Percentiles rank a stretch among this genome's conserved stretches.
Conservation (phyloP, 1,140 invertebrate genomes). For the Lepidurus packardi region DNA sequence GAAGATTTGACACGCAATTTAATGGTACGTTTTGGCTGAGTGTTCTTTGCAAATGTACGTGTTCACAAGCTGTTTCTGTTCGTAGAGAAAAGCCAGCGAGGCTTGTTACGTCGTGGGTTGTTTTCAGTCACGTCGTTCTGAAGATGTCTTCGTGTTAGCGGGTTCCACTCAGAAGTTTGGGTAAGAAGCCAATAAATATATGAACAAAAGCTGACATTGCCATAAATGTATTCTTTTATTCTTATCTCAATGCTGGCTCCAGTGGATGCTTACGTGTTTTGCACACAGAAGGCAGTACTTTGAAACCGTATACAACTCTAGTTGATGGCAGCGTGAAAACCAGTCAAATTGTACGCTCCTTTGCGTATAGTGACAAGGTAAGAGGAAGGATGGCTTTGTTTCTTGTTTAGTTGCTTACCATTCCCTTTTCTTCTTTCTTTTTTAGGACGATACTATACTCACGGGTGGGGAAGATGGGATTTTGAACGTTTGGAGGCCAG, state of each 20-base stretch:
- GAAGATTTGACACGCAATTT: constrained; percentile 49
- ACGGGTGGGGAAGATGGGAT: constrained; percentile 33
- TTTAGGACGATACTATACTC: constrained; percentile 1
- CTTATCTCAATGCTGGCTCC: background rate
- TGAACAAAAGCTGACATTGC: background rate
- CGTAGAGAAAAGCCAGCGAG: constrained; percentile 54
- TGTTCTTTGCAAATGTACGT: constrained; percentile 29
- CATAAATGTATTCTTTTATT: background rate
- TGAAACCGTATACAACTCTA: background rate
- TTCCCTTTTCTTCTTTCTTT: background rate
- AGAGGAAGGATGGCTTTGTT: no score
- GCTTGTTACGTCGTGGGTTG: constrained; percentile 61
- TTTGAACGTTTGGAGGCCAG: constrained; percentile 33
- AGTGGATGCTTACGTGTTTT: background rate
- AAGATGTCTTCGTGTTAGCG: constrained; percentile 53
- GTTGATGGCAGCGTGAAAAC: background rate
- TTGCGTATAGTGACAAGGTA: background rate
- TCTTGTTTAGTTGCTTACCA: background rate
- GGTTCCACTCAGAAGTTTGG: constrained; percentile 48
- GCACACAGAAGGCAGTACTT: background rate
- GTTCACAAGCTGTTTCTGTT: constrained; percentile 36
- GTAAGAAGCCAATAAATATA: background rate
- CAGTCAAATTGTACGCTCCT: background rate
- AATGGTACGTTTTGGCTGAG: constrained; percentile 42
- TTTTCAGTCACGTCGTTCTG: constrained; percentile 44